Percentiles rank a stretch among this genome's conserved stretches.
phyloP scores from a whole-genome alignment of 2,888 invertebrate species.

The Drosophila stalkeri region DNA sequence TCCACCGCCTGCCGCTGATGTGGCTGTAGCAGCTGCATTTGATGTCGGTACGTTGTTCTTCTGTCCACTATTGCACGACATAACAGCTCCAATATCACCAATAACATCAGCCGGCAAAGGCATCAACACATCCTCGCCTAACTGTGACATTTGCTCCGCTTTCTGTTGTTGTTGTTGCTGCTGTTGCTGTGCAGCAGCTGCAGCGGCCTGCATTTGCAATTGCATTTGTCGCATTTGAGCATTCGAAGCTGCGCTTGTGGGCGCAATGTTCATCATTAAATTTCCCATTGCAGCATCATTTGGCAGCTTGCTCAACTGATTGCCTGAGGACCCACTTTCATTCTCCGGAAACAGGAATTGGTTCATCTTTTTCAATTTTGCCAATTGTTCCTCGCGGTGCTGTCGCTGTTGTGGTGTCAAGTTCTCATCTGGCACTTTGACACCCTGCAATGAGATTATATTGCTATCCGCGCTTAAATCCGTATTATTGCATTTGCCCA shows the following conservation, averaged over 20 bases:
- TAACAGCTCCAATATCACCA: slow-evolving; percentile 54
- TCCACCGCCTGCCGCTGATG: slow-evolving; percentile 9
- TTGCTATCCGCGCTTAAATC: slow-evolving; percentile 73
- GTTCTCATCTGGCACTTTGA: slow-evolving; percentile 98
- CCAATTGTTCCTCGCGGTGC: slow-evolving; percentile 96
- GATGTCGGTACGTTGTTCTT: slow-evolving; percentile 50
- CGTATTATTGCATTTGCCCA: slow-evolving; percentile 51
- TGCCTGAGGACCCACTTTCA: slow-evolving; percentile 32
- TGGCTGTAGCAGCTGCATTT: background rate
- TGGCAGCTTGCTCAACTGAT: slow-evolving; percentile 49
- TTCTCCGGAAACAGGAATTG: slow-evolving; percentile 96
- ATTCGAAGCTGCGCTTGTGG: slow-evolving; percentile 43
- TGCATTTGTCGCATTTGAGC: slow-evolving; percentile 58
- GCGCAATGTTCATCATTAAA: slow-evolving; percentile 57
- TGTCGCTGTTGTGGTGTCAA: slow-evolving; percentile 97
- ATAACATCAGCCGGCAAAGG: slow-evolving; percentile 63
- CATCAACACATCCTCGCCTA: slow-evolving; percentile 80
- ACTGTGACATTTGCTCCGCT: slow-evolving; percentile 52
- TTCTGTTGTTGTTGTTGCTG: slow-evolving; percentile 36
- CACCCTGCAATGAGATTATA: slow-evolving; percentile 89
- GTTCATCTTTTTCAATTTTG: slow-evolving; percentile 95
- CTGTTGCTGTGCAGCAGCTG: slow-evolving; percentile 1
- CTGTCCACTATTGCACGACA: slow-evolving; percentile 50
- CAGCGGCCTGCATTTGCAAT: slow-evolving; percentile 33
- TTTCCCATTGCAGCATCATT: slow-evolving; percentile 48